Evolutionary conservation across 1,140 invertebrate genomes (phyloP), one percentile per base, ranked within the genome.

Genomic region (Lerema accius): DNA sequence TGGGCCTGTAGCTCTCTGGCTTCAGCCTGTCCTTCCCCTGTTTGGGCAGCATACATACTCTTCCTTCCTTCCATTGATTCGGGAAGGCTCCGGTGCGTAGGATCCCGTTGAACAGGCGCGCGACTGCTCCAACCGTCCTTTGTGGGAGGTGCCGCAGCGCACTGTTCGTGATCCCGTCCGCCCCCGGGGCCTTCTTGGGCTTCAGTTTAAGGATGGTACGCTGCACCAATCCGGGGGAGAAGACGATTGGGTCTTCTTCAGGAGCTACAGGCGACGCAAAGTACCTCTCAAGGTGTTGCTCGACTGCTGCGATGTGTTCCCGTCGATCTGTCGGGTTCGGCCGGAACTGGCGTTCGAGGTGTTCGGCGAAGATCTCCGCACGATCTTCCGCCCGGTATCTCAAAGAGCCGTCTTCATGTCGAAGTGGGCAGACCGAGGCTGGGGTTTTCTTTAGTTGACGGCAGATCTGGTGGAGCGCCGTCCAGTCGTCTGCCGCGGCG

Each of bases 51-150:
- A 73, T 66, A 0, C 69, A 68, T 0, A 85, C 63, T 4, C 48
- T 51, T 0, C 77, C 77, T 0, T 56, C 16, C 45, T 88, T 86
- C 84, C 79, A 89, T 3, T 5, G 14, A 0, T 39, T 4, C 0
- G 82, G 82, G 50, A 83, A 86, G 19, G 70, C 28, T 0, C 60
- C 61, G 14, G 63, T 60, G 9, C 66, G 58, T 6, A n/a, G n/a
- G n/a, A n/a, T n/a, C n/a, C n/a, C n/a, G n/a, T n/a, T n/a, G n/a
- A n/a, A n/a, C n/a, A n/a, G n/a, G n/a, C n/a, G n/a, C n/a, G n/a
- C n/a, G n/a, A n/a, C n/a, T n/a, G n/a, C n/a, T n/a, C n/a, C n/a
- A 69, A 4, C 58, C 0, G 26, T 64, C 56, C 70, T 69, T 15
- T 9, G 45, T 1, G 63, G 67, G 1, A 66, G 32, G 17, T 62